phyloP scores from a whole-genome alignment of 2,888 invertebrate species.

The Cordilura impudica region DNA sequence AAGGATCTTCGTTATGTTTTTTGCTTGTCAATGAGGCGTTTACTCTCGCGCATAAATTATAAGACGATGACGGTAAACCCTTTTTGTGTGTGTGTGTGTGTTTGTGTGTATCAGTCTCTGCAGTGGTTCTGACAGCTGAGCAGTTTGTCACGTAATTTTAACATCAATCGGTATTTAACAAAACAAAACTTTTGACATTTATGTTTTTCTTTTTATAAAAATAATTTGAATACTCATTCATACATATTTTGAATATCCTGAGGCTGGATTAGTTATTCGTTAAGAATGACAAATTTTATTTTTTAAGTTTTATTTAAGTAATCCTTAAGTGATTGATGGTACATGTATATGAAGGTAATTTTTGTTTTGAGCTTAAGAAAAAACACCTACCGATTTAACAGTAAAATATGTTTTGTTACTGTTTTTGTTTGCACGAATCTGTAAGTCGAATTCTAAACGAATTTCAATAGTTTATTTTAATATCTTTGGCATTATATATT shows the following conservation, averaged over 20 bases:
- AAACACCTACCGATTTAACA: neutral
- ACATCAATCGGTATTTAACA: conserved; percentile 71
- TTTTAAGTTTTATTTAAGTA: conserved; percentile 22
- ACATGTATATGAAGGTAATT: conserved; percentile 14
- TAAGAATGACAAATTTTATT: conserved; percentile 56
- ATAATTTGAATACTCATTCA: conserved; percentile 38
- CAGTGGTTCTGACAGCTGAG: conserved; percentile 60
- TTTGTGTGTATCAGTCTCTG: neutral
- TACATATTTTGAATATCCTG: conserved; percentile 26
- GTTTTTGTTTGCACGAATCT: too few species aligned
- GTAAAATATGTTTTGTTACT: too few species aligned
- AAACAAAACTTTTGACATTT: neutral
- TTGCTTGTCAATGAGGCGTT: conserved; percentile 68
- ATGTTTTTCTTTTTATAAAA: conserved; percentile 12
- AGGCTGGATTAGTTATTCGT: conserved; percentile 48
- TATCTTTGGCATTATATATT: too few species aligned
- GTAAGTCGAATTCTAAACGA: too few species aligned
- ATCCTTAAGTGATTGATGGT: conserved; percentile 57
- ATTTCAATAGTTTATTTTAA: too few species aligned
- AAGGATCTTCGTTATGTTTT: conserved; percentile 42
- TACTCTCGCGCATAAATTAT: conserved; percentile 75
- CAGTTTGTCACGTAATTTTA: conserved; percentile 65
- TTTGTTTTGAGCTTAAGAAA: neutral
- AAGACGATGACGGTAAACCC: conserved; percentile 64
- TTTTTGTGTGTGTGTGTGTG: conserved; percentile 49